Percentiles rank a stretch among this genome's conserved stretches.
phyloP scores from a whole-genome alignment of 2,888 invertebrate genomes.

The Pyrocoelia pectoralis region DNA sequence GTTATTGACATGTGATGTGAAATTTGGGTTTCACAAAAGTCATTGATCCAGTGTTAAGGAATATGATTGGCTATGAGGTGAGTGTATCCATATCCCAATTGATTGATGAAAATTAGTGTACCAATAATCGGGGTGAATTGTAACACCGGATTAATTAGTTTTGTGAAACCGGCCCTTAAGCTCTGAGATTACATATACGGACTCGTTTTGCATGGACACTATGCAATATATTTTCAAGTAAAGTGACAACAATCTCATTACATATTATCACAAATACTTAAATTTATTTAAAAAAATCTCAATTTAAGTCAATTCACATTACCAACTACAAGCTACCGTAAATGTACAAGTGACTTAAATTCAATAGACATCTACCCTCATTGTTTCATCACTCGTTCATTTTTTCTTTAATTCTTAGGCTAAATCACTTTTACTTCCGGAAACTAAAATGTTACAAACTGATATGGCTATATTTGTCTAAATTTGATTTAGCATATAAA shows the following conservation, averaged over 20 bases:
- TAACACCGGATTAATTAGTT: too few relatives aligned
- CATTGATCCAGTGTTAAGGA: too few relatives aligned
- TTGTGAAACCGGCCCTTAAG: too few relatives aligned
- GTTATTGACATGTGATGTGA: constrained; percentile 14
- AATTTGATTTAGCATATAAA: constrained; percentile 12
- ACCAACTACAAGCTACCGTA: constrained; percentile 1
- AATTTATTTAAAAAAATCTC: constrained; percentile 11
- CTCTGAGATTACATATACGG: background rate
- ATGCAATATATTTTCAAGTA: background rate
- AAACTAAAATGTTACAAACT: constrained; percentile 9
- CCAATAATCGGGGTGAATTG: too few relatives aligned
- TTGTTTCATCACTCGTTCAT: constrained; percentile 19
- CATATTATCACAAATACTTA: constrained; percentile 27
- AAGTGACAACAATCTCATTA: constrained; percentile 6
- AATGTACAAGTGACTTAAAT: constrained; percentile 12
- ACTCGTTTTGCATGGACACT: background rate
- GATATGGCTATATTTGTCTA: constrained; percentile 25
- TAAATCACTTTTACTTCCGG: background rate
- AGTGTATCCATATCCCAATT: too few relatives aligned
- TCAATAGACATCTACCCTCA: too few relatives aligned
- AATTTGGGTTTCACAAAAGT: background rate
- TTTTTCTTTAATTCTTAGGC: constrained; percentile 15
- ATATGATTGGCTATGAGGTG: too few relatives aligned
- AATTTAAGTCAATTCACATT: constrained; percentile 9
- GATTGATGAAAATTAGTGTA: too few relatives aligned